Conservation (phyloP, 2,797 vertebrate species). For the Rhinichthys osculus region DNA sequence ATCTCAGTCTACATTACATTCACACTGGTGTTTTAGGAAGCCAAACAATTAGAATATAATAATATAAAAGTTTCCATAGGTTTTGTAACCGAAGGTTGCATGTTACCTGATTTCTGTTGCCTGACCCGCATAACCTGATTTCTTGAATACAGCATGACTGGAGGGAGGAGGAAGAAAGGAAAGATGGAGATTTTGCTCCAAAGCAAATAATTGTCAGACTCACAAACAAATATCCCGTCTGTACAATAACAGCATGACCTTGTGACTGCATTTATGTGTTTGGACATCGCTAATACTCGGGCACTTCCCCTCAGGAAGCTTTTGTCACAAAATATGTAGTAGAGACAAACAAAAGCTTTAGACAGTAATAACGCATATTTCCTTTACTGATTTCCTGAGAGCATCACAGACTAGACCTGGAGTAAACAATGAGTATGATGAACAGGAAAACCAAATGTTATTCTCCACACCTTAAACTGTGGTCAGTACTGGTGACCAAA, state of each 20-base stretch:
- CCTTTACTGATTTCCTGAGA: conserved; percentile 32
- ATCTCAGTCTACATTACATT: not conserved
- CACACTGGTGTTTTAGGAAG: not conserved
- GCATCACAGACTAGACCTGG: conserved; percentile 26
- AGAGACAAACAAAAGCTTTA: conserved; percentile 48
- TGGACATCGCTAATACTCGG: not conserved
- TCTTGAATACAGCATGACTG: not conserved
- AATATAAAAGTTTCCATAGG: not conserved
- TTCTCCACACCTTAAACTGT: conserved; percentile 47
- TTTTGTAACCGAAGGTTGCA: not conserved
- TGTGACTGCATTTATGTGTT: conserved; percentile 8
- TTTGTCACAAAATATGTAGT: conserved; percentile 41
- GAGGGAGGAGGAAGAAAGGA: not conserved
- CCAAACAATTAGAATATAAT: not conserved
- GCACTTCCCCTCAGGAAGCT: conserved; percentile 27
- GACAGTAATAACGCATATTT: conserved; percentile 46
- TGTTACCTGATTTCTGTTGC: not conserved
- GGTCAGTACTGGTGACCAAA: conserved; percentile 12
- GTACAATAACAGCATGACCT: conserved; percentile 4
- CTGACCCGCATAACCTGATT: not conserved
- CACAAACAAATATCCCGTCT: not conserved
- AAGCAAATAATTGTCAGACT: conserved; percentile 5
- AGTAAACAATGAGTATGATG: conserved; percentile 42
- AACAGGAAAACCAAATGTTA: conserved; percentile 41
- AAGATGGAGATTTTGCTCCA: not conserved